Conservation (phyloP, 2,113 vertebrate species). For the Pungitius pungitius region DNA sequence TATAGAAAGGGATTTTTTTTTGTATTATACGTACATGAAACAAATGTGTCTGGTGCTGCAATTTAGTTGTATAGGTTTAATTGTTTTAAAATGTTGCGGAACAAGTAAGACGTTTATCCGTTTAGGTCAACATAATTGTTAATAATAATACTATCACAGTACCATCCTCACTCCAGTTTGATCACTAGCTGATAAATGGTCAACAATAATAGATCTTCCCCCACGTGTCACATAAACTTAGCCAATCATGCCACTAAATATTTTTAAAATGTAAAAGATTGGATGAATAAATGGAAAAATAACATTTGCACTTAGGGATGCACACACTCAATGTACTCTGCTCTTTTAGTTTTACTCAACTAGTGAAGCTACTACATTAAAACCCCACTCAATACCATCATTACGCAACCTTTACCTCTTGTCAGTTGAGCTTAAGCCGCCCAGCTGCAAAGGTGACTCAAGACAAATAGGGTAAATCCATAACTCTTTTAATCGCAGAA, state of each 20-base stretch:
- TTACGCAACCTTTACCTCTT: too few relatives aligned
- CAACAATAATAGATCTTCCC: neutral
- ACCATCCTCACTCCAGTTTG: neutral
- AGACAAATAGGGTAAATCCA: too few relatives aligned
- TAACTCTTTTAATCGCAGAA: too few relatives aligned
- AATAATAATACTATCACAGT: neutral
- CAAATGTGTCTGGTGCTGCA: neutral
- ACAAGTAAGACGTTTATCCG: neutral
- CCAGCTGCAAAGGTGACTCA: too few relatives aligned
- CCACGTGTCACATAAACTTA: neutral
- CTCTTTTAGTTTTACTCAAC: too few relatives aligned
- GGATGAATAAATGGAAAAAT: too few relatives aligned
- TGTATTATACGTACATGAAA: neutral
- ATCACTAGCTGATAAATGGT: neutral
- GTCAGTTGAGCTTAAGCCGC: too few relatives aligned
- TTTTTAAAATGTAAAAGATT: neutral
- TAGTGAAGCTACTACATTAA: too few relatives aligned
- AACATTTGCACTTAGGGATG: too few relatives aligned
- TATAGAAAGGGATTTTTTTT: neutral
- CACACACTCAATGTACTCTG: too few relatives aligned
- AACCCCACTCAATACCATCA: too few relatives aligned
- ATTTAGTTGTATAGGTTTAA: neutral
- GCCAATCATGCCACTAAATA: slow-evolving; percentile 3
- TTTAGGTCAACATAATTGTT: neutral
- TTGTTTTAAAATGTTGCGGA: neutral